Evolutionary conservation across 2,888 invertebrate genomes (phyloP), one percentile per base, ranked within the genome.

Genomic region (Mycogona germanica): DNA sequence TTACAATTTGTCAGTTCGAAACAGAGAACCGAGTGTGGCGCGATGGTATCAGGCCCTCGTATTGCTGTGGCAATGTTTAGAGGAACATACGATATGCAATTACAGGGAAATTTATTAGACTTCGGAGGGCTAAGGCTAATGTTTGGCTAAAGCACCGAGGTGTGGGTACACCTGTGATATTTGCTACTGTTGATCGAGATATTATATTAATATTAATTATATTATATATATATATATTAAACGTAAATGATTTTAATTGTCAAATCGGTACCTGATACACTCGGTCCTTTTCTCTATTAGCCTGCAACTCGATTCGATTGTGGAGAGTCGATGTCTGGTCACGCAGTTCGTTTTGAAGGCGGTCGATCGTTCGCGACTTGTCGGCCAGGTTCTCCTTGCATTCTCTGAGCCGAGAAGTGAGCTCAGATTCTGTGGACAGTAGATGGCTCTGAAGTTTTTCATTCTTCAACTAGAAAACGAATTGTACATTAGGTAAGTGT

Each of bases 231-330:
- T n/a, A n/a, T n/a, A n/a, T n/a, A n/a, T n/a, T n/a, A n/a, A n/a
- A n/a, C n/a, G n/a, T 1, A 44, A 19, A 32, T 32, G 9, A 9
- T 32, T 21, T 5, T 2, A 30, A 46, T 28, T 19, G 6, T 4
- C 26, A 19, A 30, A 17, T 30, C 6, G 28, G 38, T 57, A 66
- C 69, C 63, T 68, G 66, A 17, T 66, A 50, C 4, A 64, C 52
- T 51, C 64, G 63, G 45, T 70, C 69, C 55, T 64, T 65, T 60
- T 69, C 68, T 14, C 54, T 52, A 19, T 64, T 62, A 56, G 69
- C 58, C 51, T 68, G 65, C 55, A 67, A 65, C 51, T 46, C 35
- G 35, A 42, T 46, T 37, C 45, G 28, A 12, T 32, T 26, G 28
- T 40, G 32, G 7, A 40, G 25, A 12, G 25, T 9, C 14, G 14